Percentiles rank a stretch among this genome's conserved stretches.
Evolutionary conservation across 2,113 vertebrate species (phyloP).

Genomic region (Fukomys damarensis): DNA sequence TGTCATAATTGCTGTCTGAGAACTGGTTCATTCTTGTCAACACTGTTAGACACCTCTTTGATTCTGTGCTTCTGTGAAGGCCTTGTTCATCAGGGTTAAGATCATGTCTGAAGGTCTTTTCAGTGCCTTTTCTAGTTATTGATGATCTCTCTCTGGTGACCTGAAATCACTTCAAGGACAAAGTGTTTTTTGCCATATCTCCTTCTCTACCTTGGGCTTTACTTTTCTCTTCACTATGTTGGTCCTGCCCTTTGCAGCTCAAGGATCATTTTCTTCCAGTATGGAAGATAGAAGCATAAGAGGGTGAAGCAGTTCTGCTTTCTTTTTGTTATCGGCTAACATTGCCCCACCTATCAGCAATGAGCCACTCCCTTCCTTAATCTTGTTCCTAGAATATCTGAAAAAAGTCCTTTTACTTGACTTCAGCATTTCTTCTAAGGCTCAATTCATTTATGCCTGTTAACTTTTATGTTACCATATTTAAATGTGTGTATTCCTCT

Average conservation of each 20-base stretch:
- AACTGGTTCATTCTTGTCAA: not conserved
- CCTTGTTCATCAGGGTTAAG: not conserved
- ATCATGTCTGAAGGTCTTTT: not conserved
- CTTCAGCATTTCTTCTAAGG: not conserved
- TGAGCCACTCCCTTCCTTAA: conserved; percentile 38
- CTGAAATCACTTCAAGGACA: not conserved
- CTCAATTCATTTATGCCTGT: not conserved
- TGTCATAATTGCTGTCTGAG: not conserved
- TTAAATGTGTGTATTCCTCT: no score
- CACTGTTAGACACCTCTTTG: not conserved
- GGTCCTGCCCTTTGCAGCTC: conserved; percentile 29
- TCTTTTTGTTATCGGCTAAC: conserved; percentile 52
- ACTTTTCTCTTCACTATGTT: not conserved
- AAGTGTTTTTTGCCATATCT: not conserved
- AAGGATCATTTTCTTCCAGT: conserved; percentile 58
- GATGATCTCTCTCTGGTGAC: not conserved
- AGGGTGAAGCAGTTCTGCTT: conserved; percentile 49
- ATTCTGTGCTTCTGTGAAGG: not conserved
- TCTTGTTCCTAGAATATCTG: conserved; percentile 11
- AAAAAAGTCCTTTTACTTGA: conserved; percentile 38
- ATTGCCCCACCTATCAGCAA: not conserved
- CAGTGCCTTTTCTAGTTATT: not conserved
- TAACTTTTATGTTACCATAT: not conserved
- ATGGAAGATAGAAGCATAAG: not conserved
- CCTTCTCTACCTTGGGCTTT: not conserved